A percentile compares a stretch with the other conserved stretches of the same genome.
Evolutionary conservation across 2,888 invertebrate genomes (phyloP).

Genomic region (Sipha maydis): DNA sequence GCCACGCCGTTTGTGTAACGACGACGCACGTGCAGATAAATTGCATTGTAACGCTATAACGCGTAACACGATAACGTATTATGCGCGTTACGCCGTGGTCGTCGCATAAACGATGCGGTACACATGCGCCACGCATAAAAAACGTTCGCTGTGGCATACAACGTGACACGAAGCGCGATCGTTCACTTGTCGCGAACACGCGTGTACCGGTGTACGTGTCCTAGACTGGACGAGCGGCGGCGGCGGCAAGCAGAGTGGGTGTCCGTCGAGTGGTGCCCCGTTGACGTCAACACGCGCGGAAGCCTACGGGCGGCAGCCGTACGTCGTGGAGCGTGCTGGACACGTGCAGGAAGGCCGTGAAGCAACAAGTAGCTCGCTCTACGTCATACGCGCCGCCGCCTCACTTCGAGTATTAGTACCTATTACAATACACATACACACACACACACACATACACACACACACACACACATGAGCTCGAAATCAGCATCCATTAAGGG

Average conservation of each 20-base stretch:
- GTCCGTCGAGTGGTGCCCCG: slow-evolving; percentile 34
- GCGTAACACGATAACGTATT: too few relatives aligned
- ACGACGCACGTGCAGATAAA: too few relatives aligned
- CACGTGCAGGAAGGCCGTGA: slow-evolving; percentile 44
- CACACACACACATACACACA: slow-evolving; percentile 5
- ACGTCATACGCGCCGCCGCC: slow-evolving; percentile 40
- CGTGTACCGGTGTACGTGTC: not conserved
- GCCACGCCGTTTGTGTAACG: too few relatives aligned
- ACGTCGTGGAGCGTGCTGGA: slow-evolving; percentile 43
- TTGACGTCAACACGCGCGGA: slow-evolving; percentile 54
- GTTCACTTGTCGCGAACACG: too few relatives aligned
- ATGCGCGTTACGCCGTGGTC: too few relatives aligned
- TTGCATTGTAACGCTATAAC: too few relatives aligned
- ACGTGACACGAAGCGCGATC: too few relatives aligned
- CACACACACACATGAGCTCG: not conserved
- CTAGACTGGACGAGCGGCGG: not conserved
- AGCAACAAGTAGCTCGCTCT: slow-evolving; percentile 40
- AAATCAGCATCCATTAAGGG: not conserved
- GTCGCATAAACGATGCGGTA: too few relatives aligned
- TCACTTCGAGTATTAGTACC: not conserved
- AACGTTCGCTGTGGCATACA: too few relatives aligned
- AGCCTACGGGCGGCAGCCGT: slow-evolving; percentile 4
- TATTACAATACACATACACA: too few relatives aligned
- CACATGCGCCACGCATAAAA: too few relatives aligned
- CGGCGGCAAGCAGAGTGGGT: not conserved